Evolutionary conservation across 1,140 invertebrate species (phyloP).

Genomic region (Ips typographus): DNA sequence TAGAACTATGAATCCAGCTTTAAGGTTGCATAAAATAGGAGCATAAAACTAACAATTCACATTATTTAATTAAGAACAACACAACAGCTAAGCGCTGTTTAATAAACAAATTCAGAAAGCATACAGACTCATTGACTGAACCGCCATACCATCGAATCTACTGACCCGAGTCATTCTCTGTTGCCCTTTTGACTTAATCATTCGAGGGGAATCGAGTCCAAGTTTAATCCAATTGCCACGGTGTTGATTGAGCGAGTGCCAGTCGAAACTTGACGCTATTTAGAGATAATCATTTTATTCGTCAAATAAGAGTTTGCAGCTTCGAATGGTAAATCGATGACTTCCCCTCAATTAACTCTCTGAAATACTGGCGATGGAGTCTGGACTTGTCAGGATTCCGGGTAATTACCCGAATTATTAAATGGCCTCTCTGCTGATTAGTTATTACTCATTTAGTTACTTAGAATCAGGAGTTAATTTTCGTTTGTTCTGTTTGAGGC

Average conservation of each 20-base stretch:
- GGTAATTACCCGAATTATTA: slow-evolving; percentile 1
- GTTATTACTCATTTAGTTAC: too few species aligned
- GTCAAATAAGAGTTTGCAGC: not conserved
- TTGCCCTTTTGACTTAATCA: slow-evolving; percentile 12
- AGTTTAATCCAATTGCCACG: slow-evolving; percentile 11
- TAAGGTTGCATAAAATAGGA: too few species aligned
- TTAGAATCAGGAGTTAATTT: not conserved
- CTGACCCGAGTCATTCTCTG: not conserved
- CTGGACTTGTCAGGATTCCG: slow-evolving; percentile 1
- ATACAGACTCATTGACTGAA: too few species aligned
- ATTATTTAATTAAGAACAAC: too few species aligned
- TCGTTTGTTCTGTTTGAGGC: too few species aligned
- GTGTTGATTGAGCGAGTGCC: not conserved
- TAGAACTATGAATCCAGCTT: too few species aligned
- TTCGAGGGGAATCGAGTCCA: slow-evolving; percentile 5
- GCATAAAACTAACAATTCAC: too few species aligned
- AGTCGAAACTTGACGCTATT: slow-evolving; percentile 1
- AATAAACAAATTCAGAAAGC: too few species aligned
- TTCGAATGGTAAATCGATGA: not conserved
- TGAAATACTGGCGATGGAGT: not conserved
- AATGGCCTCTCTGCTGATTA: not conserved
- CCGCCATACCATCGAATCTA: too few species aligned
- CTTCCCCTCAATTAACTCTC: slow-evolving; percentile 3
- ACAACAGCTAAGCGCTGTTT: too few species aligned
- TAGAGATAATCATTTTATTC: slow-evolving; percentile 6